Conservation (phyloP, 2,888 invertebrate species). For the Ephialtes manifestator region DNA sequence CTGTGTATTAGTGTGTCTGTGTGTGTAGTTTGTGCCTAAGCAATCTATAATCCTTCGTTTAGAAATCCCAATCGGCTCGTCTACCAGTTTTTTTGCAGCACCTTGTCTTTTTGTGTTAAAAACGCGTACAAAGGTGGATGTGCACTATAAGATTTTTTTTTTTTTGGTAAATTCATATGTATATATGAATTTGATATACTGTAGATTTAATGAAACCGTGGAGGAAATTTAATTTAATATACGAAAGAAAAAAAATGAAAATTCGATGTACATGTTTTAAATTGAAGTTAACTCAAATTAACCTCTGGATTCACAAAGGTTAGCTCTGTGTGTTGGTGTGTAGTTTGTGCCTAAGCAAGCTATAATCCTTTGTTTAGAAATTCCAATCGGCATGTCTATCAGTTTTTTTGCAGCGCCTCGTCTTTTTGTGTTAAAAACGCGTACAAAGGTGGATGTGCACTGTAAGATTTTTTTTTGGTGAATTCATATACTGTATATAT, state of each 20-base stretch:
- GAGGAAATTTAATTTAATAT: no score
- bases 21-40: background rate
- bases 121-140: background rate
- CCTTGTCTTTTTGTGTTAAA: background rate
- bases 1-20: background rate
- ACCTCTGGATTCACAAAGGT: conserved; percentile 22
- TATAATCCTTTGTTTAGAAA: conserved; percentile 10
- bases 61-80: background rate
- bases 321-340: background rate
- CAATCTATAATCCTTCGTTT: background rate
- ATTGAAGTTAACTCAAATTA: no score
- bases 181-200: no score
- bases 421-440: background rate
- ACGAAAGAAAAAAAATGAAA: no score
- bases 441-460: background rate
- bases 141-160: no score
- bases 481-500: no score
- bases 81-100: background rate
- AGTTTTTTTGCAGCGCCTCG: background rate
- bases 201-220: no score
- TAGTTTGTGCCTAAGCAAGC: background rate
- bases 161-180: no score
- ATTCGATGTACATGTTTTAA: no score
- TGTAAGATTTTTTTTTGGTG: no score
- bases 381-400: background rate